Percentiles rank a stretch among this genome's conserved stretches.
Conservation (phyloP, 2,888 invertebrate genomes). For the Noctua pronuba region DNA sequence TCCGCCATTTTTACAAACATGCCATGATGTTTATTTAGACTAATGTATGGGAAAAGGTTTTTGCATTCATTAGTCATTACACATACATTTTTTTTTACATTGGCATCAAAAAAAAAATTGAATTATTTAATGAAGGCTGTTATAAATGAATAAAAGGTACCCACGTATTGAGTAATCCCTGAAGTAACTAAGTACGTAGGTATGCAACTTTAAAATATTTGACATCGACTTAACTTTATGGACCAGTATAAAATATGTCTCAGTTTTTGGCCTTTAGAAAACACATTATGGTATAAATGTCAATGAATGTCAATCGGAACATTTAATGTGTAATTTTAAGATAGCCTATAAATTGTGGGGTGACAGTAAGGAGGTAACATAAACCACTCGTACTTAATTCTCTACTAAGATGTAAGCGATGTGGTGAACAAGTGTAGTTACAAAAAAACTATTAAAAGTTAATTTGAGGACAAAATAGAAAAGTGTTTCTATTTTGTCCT, state of each 20-base stretch:
- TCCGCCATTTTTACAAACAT: background rate
- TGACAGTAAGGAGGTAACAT: constrained; percentile 9
- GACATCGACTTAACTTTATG: constrained; percentile 38
- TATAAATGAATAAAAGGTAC: background rate
- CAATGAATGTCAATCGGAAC: constrained; percentile 56
- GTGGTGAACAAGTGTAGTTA: background rate
- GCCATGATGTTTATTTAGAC: background rate
- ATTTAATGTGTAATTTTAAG: constrained; percentile 48
- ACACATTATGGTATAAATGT: constrained; percentile 11
- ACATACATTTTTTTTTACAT: too few relatives aligned
- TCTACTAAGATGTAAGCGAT: background rate
- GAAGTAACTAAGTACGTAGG: background rate
- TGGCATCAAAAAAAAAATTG: background rate
- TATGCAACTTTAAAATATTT: constrained; percentile 13
- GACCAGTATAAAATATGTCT: constrained; percentile 10
- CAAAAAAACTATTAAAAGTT: background rate
- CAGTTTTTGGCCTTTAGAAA: constrained; percentile 1
- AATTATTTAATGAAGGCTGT: background rate
- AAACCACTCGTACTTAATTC: background rate
- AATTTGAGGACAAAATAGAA: background rate
- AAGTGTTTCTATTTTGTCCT: too few relatives aligned
- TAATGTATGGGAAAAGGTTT: background rate
- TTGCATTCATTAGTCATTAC: too few relatives aligned
- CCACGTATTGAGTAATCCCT: background rate
- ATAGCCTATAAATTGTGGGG: constrained; percentile 36